Base-by-base conservation (phyloP, 2,888 invertebrate genomes). In the Julus scandinavius region DNA sequence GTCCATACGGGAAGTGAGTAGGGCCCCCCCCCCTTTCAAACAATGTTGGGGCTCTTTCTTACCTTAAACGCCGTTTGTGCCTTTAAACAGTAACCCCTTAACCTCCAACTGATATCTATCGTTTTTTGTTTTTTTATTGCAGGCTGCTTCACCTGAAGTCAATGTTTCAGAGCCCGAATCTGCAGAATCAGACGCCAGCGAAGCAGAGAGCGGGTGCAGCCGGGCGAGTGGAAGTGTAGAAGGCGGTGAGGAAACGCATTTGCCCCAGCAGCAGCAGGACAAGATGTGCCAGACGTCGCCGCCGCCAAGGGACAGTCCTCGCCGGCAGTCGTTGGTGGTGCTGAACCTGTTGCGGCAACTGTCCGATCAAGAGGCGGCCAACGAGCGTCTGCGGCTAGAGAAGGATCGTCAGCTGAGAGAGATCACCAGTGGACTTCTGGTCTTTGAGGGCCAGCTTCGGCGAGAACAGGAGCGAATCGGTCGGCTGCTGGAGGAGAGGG, bases 401-500 rank as follows among this genome's bases (percentile, higher is more conserved):
- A 93, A 95, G 80, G 95, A 96, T 92, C 94, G 95, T 91, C 96
- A 96, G 91, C 93, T 96, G 45, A 94, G 95, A 5, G 93, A 95
- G 90, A 95, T 96, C 49, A 93, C 96, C 9, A 93, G 95, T 86
- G 95, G 96, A 4, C 92, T 96, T 88, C 94, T 96, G 80, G 94
- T 95, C 80, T 94, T 96, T 87, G 96, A 96, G 92, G 95, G 95
- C 11, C 93, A 95, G 11, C 93, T 96, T 41, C 94, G 94, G 86
- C 94, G 95, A 91, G 96, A 96, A 91, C 96, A 96, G 91, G 95
- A 95, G 90, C 94, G 94, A 90, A 95, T 96, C 90, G 94, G 94
- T 89, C 94, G 94, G 88, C 94, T 95, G 87, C 93, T 96, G 29
- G 94, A 94, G 89, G 95, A 95, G 91, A 95, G 95, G 91, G 96